Evolutionary conservation across 1,140 invertebrate genomes (phyloP), one percentile per base, ranked within the genome.

Genomic region (Luehdorfia chinensis): DNA sequence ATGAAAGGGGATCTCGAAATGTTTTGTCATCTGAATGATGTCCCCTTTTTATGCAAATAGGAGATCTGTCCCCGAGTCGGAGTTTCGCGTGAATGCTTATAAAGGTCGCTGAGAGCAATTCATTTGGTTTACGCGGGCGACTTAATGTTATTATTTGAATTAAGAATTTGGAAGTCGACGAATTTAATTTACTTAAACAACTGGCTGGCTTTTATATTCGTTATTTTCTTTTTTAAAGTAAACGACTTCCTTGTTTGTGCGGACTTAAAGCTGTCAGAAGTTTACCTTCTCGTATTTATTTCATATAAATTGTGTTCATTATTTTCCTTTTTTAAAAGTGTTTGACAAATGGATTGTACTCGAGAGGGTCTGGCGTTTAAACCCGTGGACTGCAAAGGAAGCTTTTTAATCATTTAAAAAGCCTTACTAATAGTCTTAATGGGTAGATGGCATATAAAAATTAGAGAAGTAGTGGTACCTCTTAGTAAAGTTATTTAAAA

Each of bases 1-100:
- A 78, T 76, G 70, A 73, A 78, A 78, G 72, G 67, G 69, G 54
- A 57, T 62, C 56, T 56, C 49, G 59, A 55, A 72, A 80, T 78
- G 75, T 76, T 80, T 80, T 69, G 74, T 74, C 72, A 73, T 75
- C 61, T 67, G 59, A 74, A 64, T 67, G 59, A 66, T 68, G 69
- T 59, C 54, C 59, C 72, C 70, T 80, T 80, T 75, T 80, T 74
- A 80, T 80, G 76, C 74, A 74, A 78, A 78, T 78, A 59, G 16
- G 37, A 64, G 63, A 73, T 71, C 62, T 74, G 37, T 48, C 43
- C 16, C 12, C 39, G 48, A 25, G 54, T 46, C 18, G 28, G 60
- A 73, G 60, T 70, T 76, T 51, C 47, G 33, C 55, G 60, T 50
- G 61, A 65, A 51, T 57, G 59, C 62, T 66, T 73, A 69, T 66